phyloP scores from a whole-genome alignment of 2,113 vertebrate genomes.

The Ahaetulla prasina region DNA sequence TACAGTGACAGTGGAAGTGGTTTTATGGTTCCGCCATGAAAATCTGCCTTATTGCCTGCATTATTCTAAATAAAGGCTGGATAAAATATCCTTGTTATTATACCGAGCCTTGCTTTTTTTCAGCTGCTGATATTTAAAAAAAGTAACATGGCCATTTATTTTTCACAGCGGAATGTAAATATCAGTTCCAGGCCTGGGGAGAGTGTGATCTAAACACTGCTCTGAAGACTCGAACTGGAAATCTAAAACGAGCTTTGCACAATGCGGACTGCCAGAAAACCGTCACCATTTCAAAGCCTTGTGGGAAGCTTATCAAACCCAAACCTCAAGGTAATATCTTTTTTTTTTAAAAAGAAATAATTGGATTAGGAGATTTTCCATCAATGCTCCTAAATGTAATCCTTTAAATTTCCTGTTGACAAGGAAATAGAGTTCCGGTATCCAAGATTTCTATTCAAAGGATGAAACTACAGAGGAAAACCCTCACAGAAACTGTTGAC shows the following conservation, averaged over 20 bases:
- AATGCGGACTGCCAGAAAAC: slow-evolving; percentile 88
- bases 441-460: background rate
- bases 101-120: background rate
- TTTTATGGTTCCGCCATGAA: background rate
- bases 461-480: background rate
- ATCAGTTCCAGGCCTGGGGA: slow-evolving; percentile 94
- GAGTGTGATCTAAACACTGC: slow-evolving; percentile 90
- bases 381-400: background rate
- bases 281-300: slow-evolving; percentile 91
- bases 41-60: background rate
- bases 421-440: background rate
- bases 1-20: background rate
- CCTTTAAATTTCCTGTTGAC: background rate
- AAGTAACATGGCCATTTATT: slow-evolving; percentile 3
- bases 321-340: slow-evolving; percentile 85
- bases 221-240: slow-evolving; percentile 87
- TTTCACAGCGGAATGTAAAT: slow-evolving; percentile 88
- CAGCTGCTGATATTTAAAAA: background rate
- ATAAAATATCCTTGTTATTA: background rate
- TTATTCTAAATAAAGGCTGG: background rate
- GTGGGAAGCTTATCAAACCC: slow-evolving; percentile 88
- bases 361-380: background rate
- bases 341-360: background rate
- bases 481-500: background rate
- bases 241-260: slow-evolving; percentile 89